Percentiles rank a stretch among this genome's conserved stretches.
Evolutionary conservation across 2,888 invertebrate species (phyloP).

Genomic region (Luperina nickerlii): DNA sequence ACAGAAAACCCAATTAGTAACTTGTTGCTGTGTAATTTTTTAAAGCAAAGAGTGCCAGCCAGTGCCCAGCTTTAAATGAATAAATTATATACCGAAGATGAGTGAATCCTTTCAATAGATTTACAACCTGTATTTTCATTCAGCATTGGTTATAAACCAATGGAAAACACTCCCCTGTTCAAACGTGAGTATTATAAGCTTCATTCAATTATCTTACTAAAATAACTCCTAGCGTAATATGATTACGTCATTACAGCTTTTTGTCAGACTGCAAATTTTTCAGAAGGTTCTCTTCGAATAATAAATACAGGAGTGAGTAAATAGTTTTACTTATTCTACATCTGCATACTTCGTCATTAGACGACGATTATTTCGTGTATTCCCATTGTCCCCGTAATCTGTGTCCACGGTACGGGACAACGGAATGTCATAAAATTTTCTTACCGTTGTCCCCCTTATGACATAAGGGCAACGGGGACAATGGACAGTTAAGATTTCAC

Average conservation of each 20-base stretch:
- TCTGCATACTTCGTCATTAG: too few relatives aligned
- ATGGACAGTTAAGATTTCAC: too few relatives aligned
- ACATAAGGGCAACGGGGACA: too few relatives aligned
- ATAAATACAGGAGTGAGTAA: background rate
- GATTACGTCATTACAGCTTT: slow-evolving; percentile 53
- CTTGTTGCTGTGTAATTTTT: background rate
- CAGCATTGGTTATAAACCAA: background rate
- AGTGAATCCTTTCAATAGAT: background rate
- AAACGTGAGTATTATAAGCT: slow-evolving; percentile 28
- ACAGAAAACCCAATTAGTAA: background rate
- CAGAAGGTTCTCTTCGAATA: slow-evolving; percentile 7
- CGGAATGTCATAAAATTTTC: too few relatives aligned
- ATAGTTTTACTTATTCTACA: too few relatives aligned
- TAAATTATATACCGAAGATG: background rate
- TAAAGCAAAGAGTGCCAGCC: background rate
- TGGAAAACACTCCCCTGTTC: background rate
- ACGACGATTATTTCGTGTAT: too few relatives aligned
- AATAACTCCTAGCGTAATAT: slow-evolving; percentile 61
- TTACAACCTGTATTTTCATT: background rate
- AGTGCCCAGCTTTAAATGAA: background rate
- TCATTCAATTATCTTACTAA: slow-evolving; percentile 61
- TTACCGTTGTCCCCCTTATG: too few relatives aligned
- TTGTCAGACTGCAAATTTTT: background rate
- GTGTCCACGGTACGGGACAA: too few relatives aligned
- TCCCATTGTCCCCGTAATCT: too few relatives aligned